Conservation (phyloP, 2,888 invertebrate species). For the Desoria tigrina region DNA sequence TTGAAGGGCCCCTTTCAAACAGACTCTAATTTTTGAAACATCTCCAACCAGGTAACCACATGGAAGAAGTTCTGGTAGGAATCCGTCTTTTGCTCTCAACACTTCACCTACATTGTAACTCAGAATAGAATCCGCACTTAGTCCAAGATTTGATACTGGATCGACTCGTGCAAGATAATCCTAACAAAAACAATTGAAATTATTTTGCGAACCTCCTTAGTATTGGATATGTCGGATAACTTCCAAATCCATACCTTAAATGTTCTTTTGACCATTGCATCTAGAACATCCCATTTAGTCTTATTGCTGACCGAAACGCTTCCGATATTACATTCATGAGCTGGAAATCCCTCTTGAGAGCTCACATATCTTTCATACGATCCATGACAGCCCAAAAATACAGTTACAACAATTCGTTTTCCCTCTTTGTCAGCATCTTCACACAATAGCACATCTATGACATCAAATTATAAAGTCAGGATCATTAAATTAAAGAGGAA, state of each 20-base stretch:
- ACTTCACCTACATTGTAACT: slow-evolving; percentile 89
- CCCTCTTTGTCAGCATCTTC: slow-evolving; percentile 68
- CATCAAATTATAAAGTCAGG: slow-evolving; percentile 15
- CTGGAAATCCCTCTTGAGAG: slow-evolving; percentile 66
- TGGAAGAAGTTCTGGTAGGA: slow-evolving; percentile 79
- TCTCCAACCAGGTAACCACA: slow-evolving; percentile 88
- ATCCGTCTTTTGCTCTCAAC: slow-evolving; percentile 56
- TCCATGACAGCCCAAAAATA: slow-evolving; percentile 81
- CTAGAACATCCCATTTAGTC: slow-evolving; percentile 92
- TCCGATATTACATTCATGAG: slow-evolving; percentile 79
- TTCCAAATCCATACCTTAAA: slow-evolving; percentile 66
- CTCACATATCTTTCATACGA: slow-evolving; percentile 70
- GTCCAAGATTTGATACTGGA: slow-evolving; percentile 83
- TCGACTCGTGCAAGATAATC: slow-evolving; percentile 92
- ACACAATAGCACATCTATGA: slow-evolving; percentile 49
- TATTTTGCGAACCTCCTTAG: not conserved
- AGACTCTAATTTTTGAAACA: slow-evolving; percentile 60
- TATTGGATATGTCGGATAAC: no score
- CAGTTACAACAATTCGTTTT: slow-evolving; percentile 82
- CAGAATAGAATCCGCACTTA: slow-evolving; percentile 81
- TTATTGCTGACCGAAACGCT: slow-evolving; percentile 87
- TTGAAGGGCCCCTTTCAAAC: slow-evolving; percentile 68
- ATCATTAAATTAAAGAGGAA: slow-evolving; percentile 5
- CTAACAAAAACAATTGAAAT: slow-evolving; percentile 53
- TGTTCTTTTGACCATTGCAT: slow-evolving; percentile 84